These are phyloP conservation scores for Eleginops maclovinus DNA, from an alignment of 2,113 vertebrate genomes.

Conservation along the genomic window DNA sequence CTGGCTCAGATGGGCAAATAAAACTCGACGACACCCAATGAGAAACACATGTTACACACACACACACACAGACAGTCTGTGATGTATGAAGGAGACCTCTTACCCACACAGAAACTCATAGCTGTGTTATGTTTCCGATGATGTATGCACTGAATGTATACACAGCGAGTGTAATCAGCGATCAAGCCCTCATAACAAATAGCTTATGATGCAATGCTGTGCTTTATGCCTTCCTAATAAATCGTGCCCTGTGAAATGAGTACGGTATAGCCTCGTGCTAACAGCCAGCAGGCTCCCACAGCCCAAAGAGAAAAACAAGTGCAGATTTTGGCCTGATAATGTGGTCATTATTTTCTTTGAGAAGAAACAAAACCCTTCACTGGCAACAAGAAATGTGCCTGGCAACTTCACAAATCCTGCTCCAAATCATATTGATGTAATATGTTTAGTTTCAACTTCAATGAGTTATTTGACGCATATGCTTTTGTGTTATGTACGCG, in stretches of 20 bases:
- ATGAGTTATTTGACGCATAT: slow-evolving; percentile 4
- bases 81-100: slow-evolving; percentile 5
- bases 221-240: slow-evolving; percentile 43
- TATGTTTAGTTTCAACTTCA: slow-evolving; percentile 24
- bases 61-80: slow-evolving; percentile 35
- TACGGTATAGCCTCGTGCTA: slow-evolving; percentile 9
- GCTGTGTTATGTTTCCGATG: slow-evolving; percentile 68
- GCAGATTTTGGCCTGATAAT: slow-evolving; percentile 64
- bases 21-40: slow-evolving; percentile 57
- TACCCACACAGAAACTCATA: slow-evolving; percentile 13
- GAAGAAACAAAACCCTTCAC: slow-evolving; percentile 54
- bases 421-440: slow-evolving; percentile 55
- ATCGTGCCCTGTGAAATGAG: slow-evolving; percentile 37
- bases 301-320: slow-evolving; percentile 53
- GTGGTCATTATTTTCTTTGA: slow-evolving; percentile 60
- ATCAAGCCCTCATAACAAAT: slow-evolving; percentile 35
- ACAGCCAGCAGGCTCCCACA: slow-evolving; percentile 27
- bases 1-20: slow-evolving; percentile 57
- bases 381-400: slow-evolving; percentile 51
- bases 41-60: slow-evolving; percentile 73
- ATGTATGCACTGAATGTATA: slow-evolving; percentile 50
- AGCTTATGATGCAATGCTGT: slow-evolving; percentile 58
- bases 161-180: slow-evolving; percentile 44
- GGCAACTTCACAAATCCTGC: slow-evolving; percentile 35
- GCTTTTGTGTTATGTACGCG: slow-evolving; percentile 13